phyloP scores from a whole-genome alignment of 2,113 vertebrate genomes.

The Erpornis zantholeuca region DNA sequence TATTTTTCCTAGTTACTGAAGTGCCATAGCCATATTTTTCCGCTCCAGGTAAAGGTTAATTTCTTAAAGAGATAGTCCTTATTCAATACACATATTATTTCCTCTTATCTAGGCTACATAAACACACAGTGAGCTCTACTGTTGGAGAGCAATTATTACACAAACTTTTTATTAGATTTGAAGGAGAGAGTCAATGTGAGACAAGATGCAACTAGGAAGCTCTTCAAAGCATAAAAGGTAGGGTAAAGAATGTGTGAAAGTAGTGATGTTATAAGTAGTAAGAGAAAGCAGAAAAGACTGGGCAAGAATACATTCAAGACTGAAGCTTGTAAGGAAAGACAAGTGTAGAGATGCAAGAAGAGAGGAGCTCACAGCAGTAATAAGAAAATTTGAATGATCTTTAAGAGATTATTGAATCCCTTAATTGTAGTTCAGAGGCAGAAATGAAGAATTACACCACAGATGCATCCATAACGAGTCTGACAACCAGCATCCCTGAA shows the following conservation, averaged over 20 bases:
- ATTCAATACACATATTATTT: not conserved
- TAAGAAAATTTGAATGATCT: not conserved
- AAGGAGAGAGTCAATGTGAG: not conserved
- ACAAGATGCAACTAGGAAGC: not conserved
- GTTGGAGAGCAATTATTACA: not conserved
- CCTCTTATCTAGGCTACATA: not conserved
- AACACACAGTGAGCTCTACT: not conserved
- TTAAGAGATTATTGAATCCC: not conserved
- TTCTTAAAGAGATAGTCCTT: constrained; percentile 7
- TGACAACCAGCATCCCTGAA: constrained; percentile 1
- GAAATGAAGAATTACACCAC: constrained; percentile 13
- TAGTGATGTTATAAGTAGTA: not conserved
- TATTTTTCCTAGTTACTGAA: constrained; percentile 26
- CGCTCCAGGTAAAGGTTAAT: constrained; percentile 22
- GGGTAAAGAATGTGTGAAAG: not conserved
- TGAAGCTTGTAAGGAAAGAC: not conserved
- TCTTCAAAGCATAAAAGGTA: not conserved
- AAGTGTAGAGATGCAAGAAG: not conserved
- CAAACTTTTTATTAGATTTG: not conserved
- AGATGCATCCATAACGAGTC: not conserved
- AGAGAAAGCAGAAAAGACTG: not conserved
- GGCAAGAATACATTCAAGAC: not conserved
- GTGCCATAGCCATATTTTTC: constrained; percentile 17
- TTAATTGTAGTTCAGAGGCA: constrained; percentile 8
- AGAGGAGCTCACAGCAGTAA: not conserved